Base-by-base conservation (phyloP, 2,888 invertebrate species). In the Zele albiditarsus region DNA sequence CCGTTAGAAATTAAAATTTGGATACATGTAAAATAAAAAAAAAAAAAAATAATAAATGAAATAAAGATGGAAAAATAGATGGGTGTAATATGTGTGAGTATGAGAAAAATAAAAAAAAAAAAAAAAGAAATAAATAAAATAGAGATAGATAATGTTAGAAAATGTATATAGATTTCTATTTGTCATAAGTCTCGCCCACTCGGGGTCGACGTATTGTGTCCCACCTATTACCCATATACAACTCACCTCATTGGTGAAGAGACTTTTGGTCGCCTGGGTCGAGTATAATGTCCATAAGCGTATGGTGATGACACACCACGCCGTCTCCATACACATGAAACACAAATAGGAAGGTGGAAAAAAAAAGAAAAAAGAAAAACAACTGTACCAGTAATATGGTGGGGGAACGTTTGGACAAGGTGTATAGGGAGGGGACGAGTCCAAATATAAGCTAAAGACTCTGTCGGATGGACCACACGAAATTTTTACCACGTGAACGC, bases 391-490 rank as follows among this genome's bases (percentile, higher is more conserved):
- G 53, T 62, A 70, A 57, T 49, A 66, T 75, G 28, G 71, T 82
- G 86, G 85, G 84, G 86, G 86, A 82, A 77, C 71, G 68, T 77
- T 76, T 78, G 78, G 82, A 75, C 74, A 75, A 79, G 70, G 72
- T 58, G 75, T 68, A 71, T 76, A 71, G 74, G 78, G 81, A 81
- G 84, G 84, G 88, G 88, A 87, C 84, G 71, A 80, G 81, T 83
- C 85, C 85, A 83, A 87, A 88, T 88, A 88, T 88, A 88, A 88
- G 87, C 80, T 86, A 85, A 87, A 87, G 87, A 86, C 85, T 86
- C 84, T 85, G 87, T 84, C 81, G 84, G 84, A 87, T 88, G 88
- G 88, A 86, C 87, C 88, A 88, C 83, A 87, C 86, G 84, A 87
- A 88, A 87, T 78, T 85, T 88, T 87, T 83, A 83, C 86, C 84